Evolutionary conservation across 2,797 vertebrate genomes (phyloP).

Genomic region (Spinibarbus caldwelli): DNA sequence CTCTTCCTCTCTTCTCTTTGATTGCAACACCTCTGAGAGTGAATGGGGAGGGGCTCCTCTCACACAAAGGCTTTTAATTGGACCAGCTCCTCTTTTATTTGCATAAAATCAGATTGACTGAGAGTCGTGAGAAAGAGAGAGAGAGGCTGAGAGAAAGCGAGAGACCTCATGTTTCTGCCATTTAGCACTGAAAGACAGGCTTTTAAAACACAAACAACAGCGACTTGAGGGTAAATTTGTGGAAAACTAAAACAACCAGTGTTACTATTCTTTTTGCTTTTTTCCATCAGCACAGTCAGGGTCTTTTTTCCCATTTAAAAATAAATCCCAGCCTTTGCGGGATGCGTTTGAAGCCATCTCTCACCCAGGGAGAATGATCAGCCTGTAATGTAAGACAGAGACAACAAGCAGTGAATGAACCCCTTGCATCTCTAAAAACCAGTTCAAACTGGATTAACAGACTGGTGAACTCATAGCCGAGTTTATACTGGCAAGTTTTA

Average conservation of each 20-base stretch:
- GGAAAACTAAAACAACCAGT: slow-evolving; percentile 66
- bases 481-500: neutral
- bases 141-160: too few species aligned
- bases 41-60: slow-evolving; percentile 70
- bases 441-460: slow-evolving; percentile 63
- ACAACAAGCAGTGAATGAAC: slow-evolving; percentile 24
- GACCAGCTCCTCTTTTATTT: slow-evolving; percentile 74
- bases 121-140: slow-evolving; percentile 25
- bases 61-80: slow-evolving; percentile 80
- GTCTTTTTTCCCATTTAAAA: slow-evolving; percentile 72
- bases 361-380: slow-evolving; percentile 66
- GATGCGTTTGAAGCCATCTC: slow-evolving; percentile 68
- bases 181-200: slow-evolving; percentile 29
- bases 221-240: slow-evolving; percentile 32
- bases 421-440: slow-evolving; percentile 55
- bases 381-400: slow-evolving; percentile 59
- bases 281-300: slow-evolving; percentile 62
- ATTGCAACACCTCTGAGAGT: slow-evolving; percentile 64
- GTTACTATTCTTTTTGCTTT: slow-evolving; percentile 63
- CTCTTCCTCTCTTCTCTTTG: slow-evolving; percentile 52
- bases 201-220: slow-evolving; percentile 49
- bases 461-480: slow-evolving; percentile 34
- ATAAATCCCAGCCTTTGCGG: slow-evolving; percentile 68
- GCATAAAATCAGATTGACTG: slow-evolving; percentile 59
- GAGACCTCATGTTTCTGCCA: slow-evolving; percentile 33